Evolutionary conservation across 1,140 invertebrate genomes (phyloP).

Genomic region (Trigoniulus corallinus): DNA sequence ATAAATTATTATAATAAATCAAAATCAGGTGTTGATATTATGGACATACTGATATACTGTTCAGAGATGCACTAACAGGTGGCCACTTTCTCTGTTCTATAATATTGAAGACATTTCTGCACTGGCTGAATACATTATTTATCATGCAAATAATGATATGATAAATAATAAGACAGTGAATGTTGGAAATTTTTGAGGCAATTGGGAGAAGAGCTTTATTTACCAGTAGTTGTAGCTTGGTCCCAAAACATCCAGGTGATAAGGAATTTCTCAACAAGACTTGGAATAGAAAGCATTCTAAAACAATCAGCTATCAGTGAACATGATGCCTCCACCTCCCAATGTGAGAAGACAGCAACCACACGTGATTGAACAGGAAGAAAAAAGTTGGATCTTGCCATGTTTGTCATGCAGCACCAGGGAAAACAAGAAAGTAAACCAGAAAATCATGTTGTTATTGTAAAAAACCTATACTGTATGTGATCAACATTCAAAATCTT

Average conservation of each 20-base stretch:
- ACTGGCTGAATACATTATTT: neutral
- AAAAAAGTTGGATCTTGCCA: neutral
- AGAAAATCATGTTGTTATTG: neutral
- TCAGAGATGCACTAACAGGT: slow-evolving; percentile 4
- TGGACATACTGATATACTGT: slow-evolving; percentile 9
- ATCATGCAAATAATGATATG: neutral
- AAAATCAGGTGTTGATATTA: slow-evolving; percentile 13
- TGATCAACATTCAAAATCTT: neutral
- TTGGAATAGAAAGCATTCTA: neutral
- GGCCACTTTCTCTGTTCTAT: slow-evolving; percentile 12
- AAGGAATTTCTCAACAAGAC: no score
- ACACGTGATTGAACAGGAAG: neutral
- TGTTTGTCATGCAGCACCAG: neutral
- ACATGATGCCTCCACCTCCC: no score
- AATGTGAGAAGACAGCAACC: neutral
- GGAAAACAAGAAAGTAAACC: neutral
- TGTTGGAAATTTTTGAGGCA: neutral
- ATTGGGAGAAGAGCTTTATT: neutral
- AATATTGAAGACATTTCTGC: slow-evolving; percentile 10
- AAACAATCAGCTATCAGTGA: neutral
- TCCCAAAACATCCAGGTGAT: neutral
- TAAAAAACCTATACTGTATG: neutral
- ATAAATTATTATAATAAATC: slow-evolving; percentile 13
- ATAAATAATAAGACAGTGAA: neutral
- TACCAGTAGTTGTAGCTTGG: neutral